These are phyloP conservation scores for Quadroppia sp. DNA, from an alignment of 2,888 invertebrate genomes.

Conservation along the genomic window DNA sequence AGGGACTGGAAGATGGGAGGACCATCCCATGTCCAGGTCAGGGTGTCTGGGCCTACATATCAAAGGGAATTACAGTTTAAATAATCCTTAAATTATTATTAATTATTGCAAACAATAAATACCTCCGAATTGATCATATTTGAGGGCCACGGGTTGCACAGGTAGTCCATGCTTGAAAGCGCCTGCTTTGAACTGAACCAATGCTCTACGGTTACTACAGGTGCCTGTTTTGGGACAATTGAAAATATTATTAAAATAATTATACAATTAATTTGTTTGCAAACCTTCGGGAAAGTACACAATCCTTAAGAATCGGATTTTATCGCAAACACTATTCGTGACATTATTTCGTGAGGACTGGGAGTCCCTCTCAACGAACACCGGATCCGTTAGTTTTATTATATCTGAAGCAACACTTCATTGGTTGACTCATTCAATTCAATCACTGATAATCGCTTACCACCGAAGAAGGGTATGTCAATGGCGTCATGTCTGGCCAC, in stretches of 20 bases:
- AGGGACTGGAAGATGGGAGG: constrained; percentile 68
- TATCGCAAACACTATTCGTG: constrained; percentile 75
- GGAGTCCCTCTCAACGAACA: constrained; percentile 89
- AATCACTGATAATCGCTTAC: constrained; percentile 59
- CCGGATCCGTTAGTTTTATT: constrained; percentile 89
- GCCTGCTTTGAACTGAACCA: constrained; percentile 61
- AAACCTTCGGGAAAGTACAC: constrained; percentile 88
- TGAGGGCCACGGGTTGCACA: constrained; percentile 86
- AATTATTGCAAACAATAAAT: not conserved
- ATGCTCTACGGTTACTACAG: constrained; percentile 84
- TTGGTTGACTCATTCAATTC: not conserved
- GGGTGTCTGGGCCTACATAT: constrained; percentile 53
- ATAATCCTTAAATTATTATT: too few relatives aligned
- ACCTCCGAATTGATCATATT: constrained; percentile 61
- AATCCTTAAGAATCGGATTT: constrained; percentile 75
- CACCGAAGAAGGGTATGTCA: constrained; percentile 79
- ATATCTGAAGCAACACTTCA: constrained; percentile 60
- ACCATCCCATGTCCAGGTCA: constrained; percentile 61
- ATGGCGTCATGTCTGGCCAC: constrained; percentile 83
- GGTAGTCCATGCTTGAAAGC: constrained; percentile 94
- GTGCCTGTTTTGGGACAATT: constrained; percentile 59
- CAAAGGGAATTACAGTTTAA: too few relatives aligned
- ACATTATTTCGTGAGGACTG: constrained; percentile 86
- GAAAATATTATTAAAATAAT: not conserved
- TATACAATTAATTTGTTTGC: not conserved